phyloP scores from a whole-genome alignment of 2,888 invertebrate species.

The Therioaphis trifolii region DNA sequence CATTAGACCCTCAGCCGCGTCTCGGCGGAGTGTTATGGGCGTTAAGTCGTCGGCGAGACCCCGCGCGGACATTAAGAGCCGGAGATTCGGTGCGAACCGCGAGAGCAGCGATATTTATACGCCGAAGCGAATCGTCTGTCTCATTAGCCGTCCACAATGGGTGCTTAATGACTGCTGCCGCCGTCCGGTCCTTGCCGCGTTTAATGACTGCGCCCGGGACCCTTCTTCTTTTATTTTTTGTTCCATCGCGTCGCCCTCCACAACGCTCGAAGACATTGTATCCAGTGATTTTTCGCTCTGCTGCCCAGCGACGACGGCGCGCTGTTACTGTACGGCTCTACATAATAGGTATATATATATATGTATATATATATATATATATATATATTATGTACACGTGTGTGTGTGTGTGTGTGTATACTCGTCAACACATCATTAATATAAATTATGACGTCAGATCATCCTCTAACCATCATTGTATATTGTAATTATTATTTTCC shows the following conservation, averaged over 20 bases:
- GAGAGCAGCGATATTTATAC: conserved; percentile 45
- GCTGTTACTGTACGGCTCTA: background rate
- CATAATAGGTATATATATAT: conserved; percentile 15
- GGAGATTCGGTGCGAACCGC: conserved; percentile 41
- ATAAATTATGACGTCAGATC: background rate
- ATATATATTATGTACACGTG: too few relatives aligned
- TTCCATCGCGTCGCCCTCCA: background rate
- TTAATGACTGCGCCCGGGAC: conserved; percentile 46
- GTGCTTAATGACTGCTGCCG: conserved; percentile 48
- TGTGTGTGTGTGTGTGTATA: too few relatives aligned
- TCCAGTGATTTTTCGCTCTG: conserved; percentile 58
- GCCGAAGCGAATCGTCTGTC: conserved; percentile 61
- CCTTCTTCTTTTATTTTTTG: background rate
- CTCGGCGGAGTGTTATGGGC: background rate
- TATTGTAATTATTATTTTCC: background rate
- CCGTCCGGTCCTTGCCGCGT: conserved; percentile 40
- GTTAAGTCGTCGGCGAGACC: conserved; percentile 11
- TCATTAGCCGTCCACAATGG: conserved; percentile 63
- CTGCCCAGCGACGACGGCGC: background rate
- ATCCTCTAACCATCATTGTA: background rate
- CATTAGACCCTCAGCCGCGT: background rate
- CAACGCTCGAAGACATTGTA: conserved; percentile 40
- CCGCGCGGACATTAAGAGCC: conserved; percentile 27
- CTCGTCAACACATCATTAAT: background rate
- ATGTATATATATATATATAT: too few relatives aligned